These are phyloP conservation scores for Formica exsecta DNA, from an alignment of 1,140 invertebrate genomes.

Conservation along the genomic window DNA sequence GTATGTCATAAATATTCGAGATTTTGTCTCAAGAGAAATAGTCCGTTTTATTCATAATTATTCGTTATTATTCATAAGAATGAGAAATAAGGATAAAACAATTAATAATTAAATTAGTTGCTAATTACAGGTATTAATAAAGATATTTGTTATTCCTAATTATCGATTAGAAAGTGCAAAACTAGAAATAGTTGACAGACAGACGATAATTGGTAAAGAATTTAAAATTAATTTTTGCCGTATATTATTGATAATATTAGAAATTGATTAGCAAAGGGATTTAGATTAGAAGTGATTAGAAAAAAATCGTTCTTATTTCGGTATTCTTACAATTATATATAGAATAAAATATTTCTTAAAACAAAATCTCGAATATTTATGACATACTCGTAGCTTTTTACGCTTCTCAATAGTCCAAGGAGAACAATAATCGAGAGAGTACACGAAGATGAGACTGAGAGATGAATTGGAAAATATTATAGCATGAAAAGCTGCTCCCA, in stretches of 20 bases:
- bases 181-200: neutral
- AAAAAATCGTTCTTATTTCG: neutral
- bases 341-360: neutral
- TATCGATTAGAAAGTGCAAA: neutral
- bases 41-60: too few species aligned
- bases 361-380: constrained; percentile 64
- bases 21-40: too few species aligned
- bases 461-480: constrained; percentile 41
- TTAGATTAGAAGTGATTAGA: too few species aligned
- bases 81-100: too few species aligned
- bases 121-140: too few species aligned
- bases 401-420: neutral
- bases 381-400: constrained; percentile 63
- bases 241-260: neutral
- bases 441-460: constrained; percentile 46
- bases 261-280: neutral
- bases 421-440: constrained; percentile 58
- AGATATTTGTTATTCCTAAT: too few species aligned
- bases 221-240: neutral
- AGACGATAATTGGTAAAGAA: neutral
- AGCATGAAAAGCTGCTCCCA: constrained; percentile 32
- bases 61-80: too few species aligned
- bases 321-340: neutral
- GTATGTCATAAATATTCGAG: too few species aligned
- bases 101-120: too few species aligned